Base-by-base conservation (phyloP, 92 coral and sea anemone genomes). In the Actinernus sp. region DNA sequence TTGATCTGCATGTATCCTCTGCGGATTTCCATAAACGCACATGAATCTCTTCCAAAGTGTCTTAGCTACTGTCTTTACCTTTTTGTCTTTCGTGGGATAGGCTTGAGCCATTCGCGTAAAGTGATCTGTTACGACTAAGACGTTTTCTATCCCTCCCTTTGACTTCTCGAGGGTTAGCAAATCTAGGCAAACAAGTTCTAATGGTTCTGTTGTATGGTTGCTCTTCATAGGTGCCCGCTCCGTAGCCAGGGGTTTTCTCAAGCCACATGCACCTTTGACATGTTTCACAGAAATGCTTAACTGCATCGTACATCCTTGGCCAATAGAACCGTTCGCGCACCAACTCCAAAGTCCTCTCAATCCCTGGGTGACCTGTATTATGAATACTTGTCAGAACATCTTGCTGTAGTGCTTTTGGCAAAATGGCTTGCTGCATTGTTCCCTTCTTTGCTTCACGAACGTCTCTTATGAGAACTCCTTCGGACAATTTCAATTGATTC, bases 21-120 rank as follows among this genome's bases (percentile, higher is more conserved):
- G 32, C 0, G 89, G 86, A 4, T 77, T 71, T 3, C 96, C 77
- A 49, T 84, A 60, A 69, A 54, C 84, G 21, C 67, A 60, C 11
- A 60, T 9, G 38, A 59, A 59, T 22, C 59, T 16, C 31, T 53
- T 53, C 44, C 65, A 59, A 6, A 59, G 24, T 31, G 18, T 21
- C 24, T 13, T 59, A 3, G 2, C 49, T 9, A 59, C 49, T 4
- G 50, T 59, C 40, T 36, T 59, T 3, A 36, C 65, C 1, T 29
- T 59, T 38, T 59, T 30, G 31, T 59, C 25, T 21, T 38, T 59
- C 9, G 65, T 59, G 1, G 65, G 65, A 24, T 17, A 59, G 11
- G 49, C 65, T 13, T 77, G 90, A 1, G 43, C 25, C 67, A 83
- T 58, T 2, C 67, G 54, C 0, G 90, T 83, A 18, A 79, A 38